A percentile compares a stretch with the other conserved stretches of the same genome.
Evolutionary conservation across 2,888 invertebrate genomes (phyloP).

Genomic region (Aphidius colemani): DNA sequence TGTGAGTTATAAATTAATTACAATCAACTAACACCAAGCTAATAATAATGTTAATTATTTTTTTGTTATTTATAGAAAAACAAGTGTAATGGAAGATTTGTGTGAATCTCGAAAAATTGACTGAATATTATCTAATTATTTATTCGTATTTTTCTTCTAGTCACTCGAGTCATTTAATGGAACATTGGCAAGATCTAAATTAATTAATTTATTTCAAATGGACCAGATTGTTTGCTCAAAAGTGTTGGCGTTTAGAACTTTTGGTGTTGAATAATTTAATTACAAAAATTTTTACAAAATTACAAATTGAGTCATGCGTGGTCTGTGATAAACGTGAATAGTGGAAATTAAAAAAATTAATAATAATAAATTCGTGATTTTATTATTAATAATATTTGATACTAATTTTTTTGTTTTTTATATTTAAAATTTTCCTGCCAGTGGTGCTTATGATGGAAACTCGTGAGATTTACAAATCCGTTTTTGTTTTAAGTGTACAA

Average conservation of each 20-base stretch:
- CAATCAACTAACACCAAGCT: background rate
- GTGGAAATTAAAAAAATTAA: conserved; percentile 42
- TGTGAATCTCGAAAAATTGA: conserved; percentile 56
- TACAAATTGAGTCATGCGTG: conserved; percentile 57
- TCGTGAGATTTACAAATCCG: conserved; percentile 34
- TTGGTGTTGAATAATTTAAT: conserved; percentile 30
- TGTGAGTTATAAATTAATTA: conserved; percentile 43
- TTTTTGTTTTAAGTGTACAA: conserved; percentile 40
- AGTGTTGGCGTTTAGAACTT: conserved; percentile 57
- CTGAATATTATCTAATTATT: conserved; percentile 40
- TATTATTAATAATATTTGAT: conserved; percentile 25
- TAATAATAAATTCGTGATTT: conserved; percentile 32
- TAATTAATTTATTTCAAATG: conserved; percentile 33
- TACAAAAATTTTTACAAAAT: conserved; percentile 41
- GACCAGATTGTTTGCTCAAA: conserved; percentile 56
- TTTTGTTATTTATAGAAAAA: conserved; percentile 45
- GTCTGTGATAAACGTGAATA: conserved; percentile 58
- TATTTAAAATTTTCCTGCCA: conserved; percentile 32
- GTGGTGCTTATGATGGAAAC: conserved; percentile 39
- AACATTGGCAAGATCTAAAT: conserved; percentile 32
- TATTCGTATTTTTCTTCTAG: conserved; percentile 45
- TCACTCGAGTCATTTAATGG: conserved; percentile 48
- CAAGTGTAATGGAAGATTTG: conserved; percentile 53
- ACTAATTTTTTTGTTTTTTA: conserved; percentile 10
- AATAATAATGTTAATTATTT: conserved; percentile 15